Evolutionary conservation across 2,888 invertebrate genomes (phyloP).

Genomic region (Melanchra persicariae): DNA sequence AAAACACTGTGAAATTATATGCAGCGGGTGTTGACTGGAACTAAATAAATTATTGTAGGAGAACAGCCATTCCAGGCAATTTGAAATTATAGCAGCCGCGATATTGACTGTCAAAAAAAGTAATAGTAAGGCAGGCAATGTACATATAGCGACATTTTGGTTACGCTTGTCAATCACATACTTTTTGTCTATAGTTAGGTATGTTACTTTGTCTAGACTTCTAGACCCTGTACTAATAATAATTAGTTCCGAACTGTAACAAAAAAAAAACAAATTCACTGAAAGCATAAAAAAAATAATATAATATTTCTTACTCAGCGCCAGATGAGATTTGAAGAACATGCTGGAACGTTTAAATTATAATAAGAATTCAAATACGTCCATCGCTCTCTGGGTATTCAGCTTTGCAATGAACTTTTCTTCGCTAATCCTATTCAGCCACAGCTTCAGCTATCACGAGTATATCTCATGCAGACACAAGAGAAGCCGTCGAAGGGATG

Average conservation of each 20-base stretch:
- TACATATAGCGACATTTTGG: too few species aligned
- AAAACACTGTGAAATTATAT: not conserved
- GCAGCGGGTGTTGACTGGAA: not conserved
- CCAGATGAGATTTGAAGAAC: too few species aligned
- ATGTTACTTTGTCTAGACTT: too few species aligned
- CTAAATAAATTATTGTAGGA: not conserved
- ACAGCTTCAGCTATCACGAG: conserved; percentile 21
- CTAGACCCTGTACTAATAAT: too few species aligned
- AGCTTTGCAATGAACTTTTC: conserved; percentile 21
- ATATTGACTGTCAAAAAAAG: not conserved
- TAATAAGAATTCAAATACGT: conserved; percentile 3
- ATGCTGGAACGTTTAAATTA: not conserved
- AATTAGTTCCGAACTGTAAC: too few species aligned
- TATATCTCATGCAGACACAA: conserved; percentile 26
- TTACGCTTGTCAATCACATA: too few species aligned
- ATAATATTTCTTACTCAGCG: too few species aligned
- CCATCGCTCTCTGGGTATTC: not conserved
- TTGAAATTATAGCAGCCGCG: not conserved
- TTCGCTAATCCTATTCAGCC: conserved; percentile 27
- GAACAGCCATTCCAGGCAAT: not conserved
- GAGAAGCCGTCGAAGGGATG: conserved; percentile 20
- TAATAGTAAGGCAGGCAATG: too few species aligned
- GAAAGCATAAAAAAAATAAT: too few species aligned
- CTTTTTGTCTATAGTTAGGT: too few species aligned
- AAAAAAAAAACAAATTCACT: too few species aligned